These are phyloP conservation scores for Alaudala cheleensis DNA, from an alignment of 2,113 vertebrate genomes.

Conservation along the genomic window DNA sequence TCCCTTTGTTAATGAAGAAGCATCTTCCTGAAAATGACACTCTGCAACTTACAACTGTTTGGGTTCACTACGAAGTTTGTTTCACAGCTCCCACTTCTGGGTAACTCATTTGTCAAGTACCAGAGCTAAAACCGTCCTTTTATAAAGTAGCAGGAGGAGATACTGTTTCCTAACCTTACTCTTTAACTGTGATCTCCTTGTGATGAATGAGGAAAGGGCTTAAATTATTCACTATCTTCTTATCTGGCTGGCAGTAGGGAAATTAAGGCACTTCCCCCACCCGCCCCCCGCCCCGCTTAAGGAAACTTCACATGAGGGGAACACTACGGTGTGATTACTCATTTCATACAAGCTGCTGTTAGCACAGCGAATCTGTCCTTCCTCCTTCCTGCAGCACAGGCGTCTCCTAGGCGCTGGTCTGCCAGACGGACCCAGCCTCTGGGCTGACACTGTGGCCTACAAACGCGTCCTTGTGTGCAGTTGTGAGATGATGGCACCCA, in stretches of 20 bases:
- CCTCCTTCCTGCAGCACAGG: not conserved
- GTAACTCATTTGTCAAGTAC: not conserved
- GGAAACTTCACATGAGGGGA: not conserved
- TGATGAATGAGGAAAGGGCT: not conserved
- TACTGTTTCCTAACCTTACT: not conserved
- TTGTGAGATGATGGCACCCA: accelerated
- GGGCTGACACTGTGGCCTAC: not conserved
- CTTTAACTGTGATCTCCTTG: not conserved
- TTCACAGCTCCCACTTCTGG: not conserved
- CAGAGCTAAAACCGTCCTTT: not conserved
- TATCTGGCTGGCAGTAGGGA: not conserved
- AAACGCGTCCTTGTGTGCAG: accelerated
- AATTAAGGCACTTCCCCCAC: not conserved
- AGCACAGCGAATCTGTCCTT: not conserved
- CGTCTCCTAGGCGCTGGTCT: not conserved
- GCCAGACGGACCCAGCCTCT: not conserved
- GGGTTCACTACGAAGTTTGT: not conserved
- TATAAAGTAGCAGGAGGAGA: not conserved
- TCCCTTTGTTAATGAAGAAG: not conserved
- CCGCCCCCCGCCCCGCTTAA: too few relatives aligned
- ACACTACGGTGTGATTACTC: not conserved
- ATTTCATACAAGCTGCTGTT: not conserved
- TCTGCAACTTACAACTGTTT: not conserved
- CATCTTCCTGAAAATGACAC: not conserved
- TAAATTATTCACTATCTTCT: not conserved